Percentiles rank a stretch among this genome's conserved stretches.
Conservation (phyloP, 2,113 vertebrate genomes). For the Myrmecobius fasciatus region DNA sequence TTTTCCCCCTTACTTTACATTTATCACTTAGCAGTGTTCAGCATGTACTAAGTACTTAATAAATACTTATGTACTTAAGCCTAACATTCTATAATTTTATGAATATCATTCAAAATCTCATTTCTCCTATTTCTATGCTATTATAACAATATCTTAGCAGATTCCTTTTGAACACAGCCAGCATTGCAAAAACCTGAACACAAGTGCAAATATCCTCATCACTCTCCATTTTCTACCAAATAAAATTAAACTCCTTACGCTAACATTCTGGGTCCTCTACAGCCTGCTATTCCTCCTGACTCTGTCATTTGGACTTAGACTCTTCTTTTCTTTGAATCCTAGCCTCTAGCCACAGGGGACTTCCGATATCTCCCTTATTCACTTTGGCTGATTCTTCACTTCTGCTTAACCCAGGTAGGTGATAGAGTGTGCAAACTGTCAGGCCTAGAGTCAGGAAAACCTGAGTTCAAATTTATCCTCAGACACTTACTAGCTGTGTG, state of each 20-base stretch:
- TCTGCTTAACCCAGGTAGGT: neutral
- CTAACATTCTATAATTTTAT: neutral
- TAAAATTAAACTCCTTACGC: neutral
- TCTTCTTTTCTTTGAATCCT: neutral
- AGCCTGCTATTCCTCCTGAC: neutral
- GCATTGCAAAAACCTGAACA: neutral
- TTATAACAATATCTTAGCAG: neutral
- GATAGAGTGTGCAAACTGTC: neutral
- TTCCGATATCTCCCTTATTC: neutral
- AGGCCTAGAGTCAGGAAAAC: neutral
- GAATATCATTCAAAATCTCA: neutral
- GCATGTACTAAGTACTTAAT: neutral
- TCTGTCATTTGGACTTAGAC: neutral
- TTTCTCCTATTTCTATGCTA: neutral
- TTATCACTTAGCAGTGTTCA: neutral
- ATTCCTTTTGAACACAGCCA: neutral
- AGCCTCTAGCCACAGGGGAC: neutral
- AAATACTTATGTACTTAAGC: neutral
- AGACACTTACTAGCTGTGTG: neutral
- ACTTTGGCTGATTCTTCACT: neutral
- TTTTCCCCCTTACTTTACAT: neutral
- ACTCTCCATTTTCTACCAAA: neutral
- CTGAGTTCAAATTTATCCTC: neutral
- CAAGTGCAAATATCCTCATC: neutral
- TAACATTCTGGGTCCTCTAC: neutral